Evolutionary conservation across 35 echinoderm and acorn worm genomes (phyloP).

Genomic region (Holothuria glaberrima): DNA sequence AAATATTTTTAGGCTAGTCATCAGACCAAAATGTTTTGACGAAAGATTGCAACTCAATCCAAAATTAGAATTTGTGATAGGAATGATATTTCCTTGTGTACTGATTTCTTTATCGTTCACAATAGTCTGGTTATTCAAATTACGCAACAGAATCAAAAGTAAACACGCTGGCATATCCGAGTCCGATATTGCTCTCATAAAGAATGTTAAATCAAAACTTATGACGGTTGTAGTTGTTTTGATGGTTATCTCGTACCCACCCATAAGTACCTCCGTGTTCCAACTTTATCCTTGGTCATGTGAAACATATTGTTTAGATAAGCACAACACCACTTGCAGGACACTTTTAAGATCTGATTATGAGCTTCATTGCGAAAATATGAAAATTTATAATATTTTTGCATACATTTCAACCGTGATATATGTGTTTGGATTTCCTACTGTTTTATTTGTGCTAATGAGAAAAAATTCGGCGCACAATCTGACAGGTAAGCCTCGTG

Average conservation of each 20-base stretch:
- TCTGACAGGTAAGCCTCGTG: neutral
- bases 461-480: neutral
- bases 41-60: constrained; percentile 28
- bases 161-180: neutral
- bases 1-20: constrained; percentile 24
- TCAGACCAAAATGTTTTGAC: constrained; percentile 45
- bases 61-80: constrained; percentile 51
- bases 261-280: constrained; percentile 46
- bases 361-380: constrained; percentile 9
- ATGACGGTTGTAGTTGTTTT: constrained; percentile 27
- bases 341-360: constrained; percentile 46
- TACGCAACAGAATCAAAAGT: neutral
- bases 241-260: constrained; percentile 46
- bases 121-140: neutral
- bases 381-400: neutral
- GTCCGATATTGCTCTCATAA: neutral
- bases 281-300: constrained; percentile 27
- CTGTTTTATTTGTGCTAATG: constrained; percentile 2
- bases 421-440: constrained; percentile 63
- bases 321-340: neutral
- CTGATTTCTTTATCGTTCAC: neutral
- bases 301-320: constrained; percentile 27
- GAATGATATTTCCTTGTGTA: neutral
- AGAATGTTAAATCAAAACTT: neutral
- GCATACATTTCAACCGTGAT: neutral